A percentile compares a stretch with the other conserved stretches of the same genome.
Conservation (phyloP, 2,888 invertebrate species). For the Eupithecia abbreviata region DNA sequence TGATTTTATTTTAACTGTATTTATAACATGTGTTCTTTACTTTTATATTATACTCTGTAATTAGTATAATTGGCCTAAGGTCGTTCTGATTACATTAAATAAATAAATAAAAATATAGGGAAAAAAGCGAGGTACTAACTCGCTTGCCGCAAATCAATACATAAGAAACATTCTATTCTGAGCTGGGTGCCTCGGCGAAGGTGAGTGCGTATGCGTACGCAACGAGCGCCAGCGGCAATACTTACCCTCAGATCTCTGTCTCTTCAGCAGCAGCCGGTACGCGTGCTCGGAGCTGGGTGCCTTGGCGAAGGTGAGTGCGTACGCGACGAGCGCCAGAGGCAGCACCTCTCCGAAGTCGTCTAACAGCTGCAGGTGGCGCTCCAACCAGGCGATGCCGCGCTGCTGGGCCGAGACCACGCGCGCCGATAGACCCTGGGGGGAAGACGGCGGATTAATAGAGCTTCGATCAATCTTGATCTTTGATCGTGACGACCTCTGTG, state of each 20-base stretch:
- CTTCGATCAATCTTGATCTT: too few species aligned
- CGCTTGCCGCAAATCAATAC: too few species aligned
- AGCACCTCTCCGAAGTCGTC: conserved; percentile 89
- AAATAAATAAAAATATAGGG: too few species aligned
- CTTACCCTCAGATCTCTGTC: conserved; percentile 87
- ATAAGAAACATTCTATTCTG: too few species aligned
- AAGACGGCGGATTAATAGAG: background rate
- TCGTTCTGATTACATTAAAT: too few species aligned
- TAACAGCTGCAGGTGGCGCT: conserved; percentile 90
- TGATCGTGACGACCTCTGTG: too few species aligned
- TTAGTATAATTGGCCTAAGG: too few species aligned
- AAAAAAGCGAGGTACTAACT: too few species aligned
- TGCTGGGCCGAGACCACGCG: conserved; percentile 90
- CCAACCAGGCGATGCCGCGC: conserved; percentile 91
- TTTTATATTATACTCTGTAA: too few species aligned
- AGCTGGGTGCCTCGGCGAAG: conserved; percentile 53
- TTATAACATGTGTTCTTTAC: too few species aligned
- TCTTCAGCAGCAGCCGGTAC: conserved; percentile 87
- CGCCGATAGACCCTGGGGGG: conserved; percentile 86
- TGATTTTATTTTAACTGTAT: too few species aligned
- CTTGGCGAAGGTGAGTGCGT: conserved; percentile 92
- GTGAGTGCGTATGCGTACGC: conserved; percentile 96
- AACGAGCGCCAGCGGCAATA: conserved; percentile 94
- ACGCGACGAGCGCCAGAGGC: conserved; percentile 94
- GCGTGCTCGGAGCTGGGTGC: conserved; percentile 94